Percentiles rank a stretch among this genome's conserved stretches.
phyloP scores from a whole-genome alignment of 2,888 invertebrate species.

The Limnephilus rhombicus region DNA sequence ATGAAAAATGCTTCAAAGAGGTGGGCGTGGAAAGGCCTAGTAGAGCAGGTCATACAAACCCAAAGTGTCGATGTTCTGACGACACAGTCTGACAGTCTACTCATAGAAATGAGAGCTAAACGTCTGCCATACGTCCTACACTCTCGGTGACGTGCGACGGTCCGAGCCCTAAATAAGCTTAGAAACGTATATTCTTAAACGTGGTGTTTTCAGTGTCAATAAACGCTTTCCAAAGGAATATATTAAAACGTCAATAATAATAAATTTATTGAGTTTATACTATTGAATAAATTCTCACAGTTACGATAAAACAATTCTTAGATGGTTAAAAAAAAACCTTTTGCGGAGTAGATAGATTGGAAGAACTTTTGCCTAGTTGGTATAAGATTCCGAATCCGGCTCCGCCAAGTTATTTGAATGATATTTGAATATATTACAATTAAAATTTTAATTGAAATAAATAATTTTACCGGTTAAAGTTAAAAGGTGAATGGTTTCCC shows the following conservation, averaged over 20 bases:
- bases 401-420: background rate
- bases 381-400: background rate
- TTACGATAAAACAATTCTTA: too few relatives aligned
- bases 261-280: background rate
- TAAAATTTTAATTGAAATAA: background rate
- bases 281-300: too few relatives aligned
- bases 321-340: too few relatives aligned
- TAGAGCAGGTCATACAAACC: background rate
- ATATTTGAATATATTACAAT: too few relatives aligned
- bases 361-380: too few relatives aligned
- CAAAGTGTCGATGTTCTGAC: too few relatives aligned
- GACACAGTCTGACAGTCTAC: background rate
- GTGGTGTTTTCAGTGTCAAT: too few relatives aligned
- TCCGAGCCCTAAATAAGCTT: background rate
- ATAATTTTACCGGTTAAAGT: background rate
- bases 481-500: background rate
- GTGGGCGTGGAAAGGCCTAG: background rate
- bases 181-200: too few relatives aligned
- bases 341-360: too few relatives aligned
- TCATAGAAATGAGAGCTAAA: background rate
- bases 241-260: background rate
- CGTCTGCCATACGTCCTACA: background rate
- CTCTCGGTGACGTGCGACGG: background rate
- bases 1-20: background rate
- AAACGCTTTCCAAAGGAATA: background rate